Conservation (phyloP, 2,888 invertebrate genomes). For the Tetramorium bicarinatum region DNA sequence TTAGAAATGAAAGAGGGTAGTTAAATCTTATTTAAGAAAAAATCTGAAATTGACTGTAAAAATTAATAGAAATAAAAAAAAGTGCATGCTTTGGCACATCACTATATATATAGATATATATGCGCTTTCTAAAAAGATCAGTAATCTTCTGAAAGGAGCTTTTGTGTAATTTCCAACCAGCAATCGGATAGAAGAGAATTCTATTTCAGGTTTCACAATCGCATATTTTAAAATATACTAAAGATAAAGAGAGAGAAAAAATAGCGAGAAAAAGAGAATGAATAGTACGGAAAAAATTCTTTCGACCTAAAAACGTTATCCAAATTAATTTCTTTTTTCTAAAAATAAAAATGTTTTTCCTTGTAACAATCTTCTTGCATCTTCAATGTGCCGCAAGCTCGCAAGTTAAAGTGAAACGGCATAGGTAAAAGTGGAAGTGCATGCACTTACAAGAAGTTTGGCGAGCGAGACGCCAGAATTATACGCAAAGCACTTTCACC, state of each 20-base stretch:
- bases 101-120: background rate
- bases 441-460: constrained; percentile 30
- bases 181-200: constrained; percentile 37
- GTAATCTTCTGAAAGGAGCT: constrained; percentile 9
- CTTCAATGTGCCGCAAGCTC: background rate
- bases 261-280: background rate
- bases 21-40: constrained; percentile 8
- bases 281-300: background rate
- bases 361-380: background rate
- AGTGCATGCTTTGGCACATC: background rate
- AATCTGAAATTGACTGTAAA: background rate
- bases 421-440: constrained; percentile 4
- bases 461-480: constrained; percentile 27
- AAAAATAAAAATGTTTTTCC: background rate
- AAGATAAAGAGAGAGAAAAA: background rate
- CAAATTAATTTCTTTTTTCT: background rate
- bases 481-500: constrained; percentile 34
- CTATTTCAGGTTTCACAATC: background rate
- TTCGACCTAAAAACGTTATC: background rate
- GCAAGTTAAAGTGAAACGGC: constrained; percentile 12
- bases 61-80: constrained; percentile 7
- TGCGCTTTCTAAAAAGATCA: constrained; percentile 11
- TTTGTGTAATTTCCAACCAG: constrained; percentile 28
- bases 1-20: background rate
- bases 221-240: constrained; percentile 21